Base-by-base conservation (phyloP, 2,113 vertebrate genomes). In the Pholis gunnellus region DNA sequence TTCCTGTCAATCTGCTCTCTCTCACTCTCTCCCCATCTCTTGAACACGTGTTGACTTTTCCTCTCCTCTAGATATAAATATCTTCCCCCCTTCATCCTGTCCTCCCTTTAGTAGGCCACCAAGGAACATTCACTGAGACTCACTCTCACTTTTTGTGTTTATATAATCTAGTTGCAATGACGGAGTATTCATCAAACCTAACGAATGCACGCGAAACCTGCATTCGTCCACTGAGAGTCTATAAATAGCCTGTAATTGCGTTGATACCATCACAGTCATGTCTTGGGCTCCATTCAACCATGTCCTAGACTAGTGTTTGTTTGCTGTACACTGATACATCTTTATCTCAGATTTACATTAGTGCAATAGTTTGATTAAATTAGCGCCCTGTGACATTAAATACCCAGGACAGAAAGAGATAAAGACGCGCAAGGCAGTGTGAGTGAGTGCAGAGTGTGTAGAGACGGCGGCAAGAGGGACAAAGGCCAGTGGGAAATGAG, bases 1-100 rank as follows among this genome's bases (percentile, higher is more conserved):
- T 88, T 93, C 69, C 83, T 91, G 87, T 89, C 90, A 90, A 13
- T 93, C 79, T 87, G 73, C 31, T 57, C 44, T 52, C 72, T 54
- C 29, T 46, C 38, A 60, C 59, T 17, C 61, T 54, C 65, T 60
- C 44, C 46, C 20, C 68, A 40, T 79, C 29, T 52, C 31, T 54
- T 65, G 17, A 56, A 59, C 66, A 85, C 67, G 75, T 77, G 70
- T 83, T 86, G 64, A 76, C 65, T 76, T 81, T 71, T 79, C 61
- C 27, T 79, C 67, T 85, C 74, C 72, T 78, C 66, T 63, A 50
- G 68, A 81, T 85, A 88, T 75, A 81, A 89, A 89, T 81, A 84
- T 87, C 68, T 72, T 52, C 42, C 20, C 70, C 52, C 34, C 50
- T 76, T 78, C 52, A 69, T 81, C 31, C 68, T 46, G n/a, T 66